These are phyloP conservation scores for Brevipalpus yothersi DNA, from an alignment of 1,140 invertebrate genomes.

Conservation along the genomic window DNA sequence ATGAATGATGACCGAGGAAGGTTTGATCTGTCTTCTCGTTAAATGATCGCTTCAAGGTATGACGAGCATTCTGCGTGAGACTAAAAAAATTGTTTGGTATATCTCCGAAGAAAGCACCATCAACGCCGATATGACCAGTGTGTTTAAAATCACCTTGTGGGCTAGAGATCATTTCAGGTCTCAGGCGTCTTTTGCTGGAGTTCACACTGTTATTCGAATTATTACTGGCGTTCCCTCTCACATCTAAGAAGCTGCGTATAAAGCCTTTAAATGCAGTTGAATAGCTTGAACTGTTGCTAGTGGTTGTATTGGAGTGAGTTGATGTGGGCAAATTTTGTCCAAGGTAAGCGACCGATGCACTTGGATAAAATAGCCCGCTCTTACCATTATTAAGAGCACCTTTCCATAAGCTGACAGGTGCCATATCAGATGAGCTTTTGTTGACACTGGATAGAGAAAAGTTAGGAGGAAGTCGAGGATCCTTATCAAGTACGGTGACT, in stretches of 20 bases:
- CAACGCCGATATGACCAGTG: constrained; percentile 83
- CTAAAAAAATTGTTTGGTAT: constrained; percentile 27
- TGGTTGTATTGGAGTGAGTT: background rate
- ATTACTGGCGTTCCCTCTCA: constrained; percentile 18
- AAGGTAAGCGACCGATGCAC: constrained; percentile 60
- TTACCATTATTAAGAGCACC: constrained; percentile 58
- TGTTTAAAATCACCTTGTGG: constrained; percentile 92
- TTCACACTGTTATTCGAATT: constrained; percentile 26
- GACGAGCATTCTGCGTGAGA: constrained; percentile 21
- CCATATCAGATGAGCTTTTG: background rate
- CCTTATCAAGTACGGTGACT: constrained; percentile 78
- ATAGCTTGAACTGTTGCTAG: background rate
- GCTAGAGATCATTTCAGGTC: constrained; percentile 80
- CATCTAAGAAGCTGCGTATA: constrained; percentile 9
- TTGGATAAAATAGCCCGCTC: constrained; percentile 66
- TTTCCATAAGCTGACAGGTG: constrained; percentile 35
- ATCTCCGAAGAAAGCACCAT: constrained; percentile 89
- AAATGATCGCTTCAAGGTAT: constrained; percentile 14
- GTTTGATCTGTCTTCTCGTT: constrained; percentile 35
- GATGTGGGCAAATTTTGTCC: constrained; percentile 48
- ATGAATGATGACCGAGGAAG: constrained; percentile 15
- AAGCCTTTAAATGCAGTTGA: background rate
- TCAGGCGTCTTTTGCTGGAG: constrained; percentile 34
- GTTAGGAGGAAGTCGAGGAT: constrained; percentile 7
- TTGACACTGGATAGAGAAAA: constrained; percentile 4